Percentiles rank a stretch among this genome's conserved stretches.
Evolutionary conservation across 2,113 vertebrate genomes (phyloP).

Genomic region (Mus spicilegus): DNA sequence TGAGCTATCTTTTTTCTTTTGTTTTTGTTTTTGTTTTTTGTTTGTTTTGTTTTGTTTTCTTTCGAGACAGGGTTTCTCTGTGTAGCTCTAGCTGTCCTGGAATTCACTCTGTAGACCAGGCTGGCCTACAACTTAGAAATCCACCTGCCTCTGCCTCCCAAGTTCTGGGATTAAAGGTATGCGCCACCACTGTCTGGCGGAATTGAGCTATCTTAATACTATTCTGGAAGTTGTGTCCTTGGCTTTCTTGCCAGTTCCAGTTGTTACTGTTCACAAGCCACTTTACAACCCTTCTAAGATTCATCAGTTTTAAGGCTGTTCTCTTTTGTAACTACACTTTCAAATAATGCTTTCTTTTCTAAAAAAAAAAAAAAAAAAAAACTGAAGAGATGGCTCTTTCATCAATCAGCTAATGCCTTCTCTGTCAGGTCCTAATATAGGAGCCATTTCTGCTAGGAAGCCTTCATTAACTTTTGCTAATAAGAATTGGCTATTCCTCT

Average conservation of each 20-base stretch:
- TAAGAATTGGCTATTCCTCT: not conserved
- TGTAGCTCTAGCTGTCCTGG: no score
- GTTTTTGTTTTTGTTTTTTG: no score
- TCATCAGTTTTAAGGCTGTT: not conserved
- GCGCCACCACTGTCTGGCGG: no score
- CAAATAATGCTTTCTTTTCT: not conserved
- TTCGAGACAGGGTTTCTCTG: no score
- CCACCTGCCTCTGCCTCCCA: no score
- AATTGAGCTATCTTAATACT: not conserved
- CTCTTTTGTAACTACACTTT: not conserved
- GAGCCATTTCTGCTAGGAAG: not conserved
- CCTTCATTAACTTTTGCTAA: not conserved
- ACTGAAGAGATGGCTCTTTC: not conserved
- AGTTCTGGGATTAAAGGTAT: no score
- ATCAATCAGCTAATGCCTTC: not conserved
- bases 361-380: not conserved
- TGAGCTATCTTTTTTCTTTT: not conserved
- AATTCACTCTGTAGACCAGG: no score
- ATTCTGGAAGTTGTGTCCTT: not conserved
- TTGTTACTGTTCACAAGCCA: not conserved
- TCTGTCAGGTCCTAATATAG: not conserved
- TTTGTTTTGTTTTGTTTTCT: no score
- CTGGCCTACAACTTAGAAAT: no score
- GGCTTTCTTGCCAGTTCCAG: not conserved
- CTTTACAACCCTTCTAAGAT: not conserved